Evolutionary conservation across 2,113 vertebrate species (phyloP).

Genomic region (Pandion haliaetus): DNA sequence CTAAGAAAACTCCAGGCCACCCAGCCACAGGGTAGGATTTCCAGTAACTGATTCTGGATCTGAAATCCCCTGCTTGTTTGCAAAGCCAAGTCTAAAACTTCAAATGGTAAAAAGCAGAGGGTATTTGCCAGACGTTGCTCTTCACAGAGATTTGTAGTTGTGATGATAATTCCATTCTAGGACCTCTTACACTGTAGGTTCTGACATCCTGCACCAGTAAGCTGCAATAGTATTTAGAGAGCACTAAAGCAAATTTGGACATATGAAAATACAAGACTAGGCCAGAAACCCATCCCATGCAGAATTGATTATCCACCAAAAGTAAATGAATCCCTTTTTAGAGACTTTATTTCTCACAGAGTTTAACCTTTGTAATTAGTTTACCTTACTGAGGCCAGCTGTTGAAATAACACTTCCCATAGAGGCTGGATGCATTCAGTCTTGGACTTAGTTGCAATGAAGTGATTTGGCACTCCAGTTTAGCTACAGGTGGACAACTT

Average conservation of each 20-base stretch:
- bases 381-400: constrained; percentile 14
- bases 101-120: constrained; percentile 30
- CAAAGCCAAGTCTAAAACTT: constrained; percentile 53
- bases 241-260: not conserved
- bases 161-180: constrained; percentile 1
- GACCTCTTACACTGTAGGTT: not conserved
- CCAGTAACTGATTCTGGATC: constrained; percentile 59
- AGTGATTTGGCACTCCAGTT: not conserved
- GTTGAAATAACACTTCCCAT: constrained; percentile 10
- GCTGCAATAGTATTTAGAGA: not conserved
- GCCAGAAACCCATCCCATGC: not conserved
- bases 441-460: not conserved
- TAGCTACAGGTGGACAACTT: not conserved
- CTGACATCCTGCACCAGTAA: not conserved
- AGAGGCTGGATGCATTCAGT: not conserved
- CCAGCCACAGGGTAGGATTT: constrained; percentile 41
- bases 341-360: not conserved
- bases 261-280: not conserved
- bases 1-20: constrained; percentile 45
- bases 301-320: not conserved
- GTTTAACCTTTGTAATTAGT: constrained; percentile 17
- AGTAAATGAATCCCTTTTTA: not conserved
- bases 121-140: not conserved
- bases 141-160: not conserved
- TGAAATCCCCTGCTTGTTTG: constrained; percentile 31